Conservation (phyloP, 2,797 vertebrate species). For the Bovichtus variegatus region DNA sequence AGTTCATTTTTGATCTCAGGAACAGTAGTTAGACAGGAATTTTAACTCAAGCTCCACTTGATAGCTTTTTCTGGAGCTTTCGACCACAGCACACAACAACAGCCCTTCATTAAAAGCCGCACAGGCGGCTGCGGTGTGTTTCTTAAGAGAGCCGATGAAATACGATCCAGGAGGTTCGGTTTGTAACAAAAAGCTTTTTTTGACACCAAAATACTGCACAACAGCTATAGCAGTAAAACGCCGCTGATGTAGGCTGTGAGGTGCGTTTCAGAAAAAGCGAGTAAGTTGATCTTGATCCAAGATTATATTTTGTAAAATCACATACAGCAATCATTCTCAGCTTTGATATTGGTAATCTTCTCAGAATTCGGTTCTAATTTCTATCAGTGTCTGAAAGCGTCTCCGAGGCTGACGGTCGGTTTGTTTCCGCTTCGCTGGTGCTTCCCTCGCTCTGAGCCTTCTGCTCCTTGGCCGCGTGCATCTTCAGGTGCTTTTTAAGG, state of each 20-base stretch:
- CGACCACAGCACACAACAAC: neutral
- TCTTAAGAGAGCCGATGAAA: neutral
- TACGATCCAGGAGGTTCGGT: neutral
- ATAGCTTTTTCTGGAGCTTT: constrained; percentile 8
- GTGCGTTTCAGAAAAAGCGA: neutral
- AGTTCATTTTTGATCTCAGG: neutral
- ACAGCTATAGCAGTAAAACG: neutral
- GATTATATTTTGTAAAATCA: constrained; percentile 7
- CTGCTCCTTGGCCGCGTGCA: constrained; percentile 63
- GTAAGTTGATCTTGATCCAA: neutral
- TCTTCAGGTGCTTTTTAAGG: constrained; percentile 79
- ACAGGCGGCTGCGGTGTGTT: neutral
- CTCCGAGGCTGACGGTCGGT: constrained; percentile 9
- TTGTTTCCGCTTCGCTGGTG: constrained; percentile 26
- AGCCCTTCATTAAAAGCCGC: neutral
- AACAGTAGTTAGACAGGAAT: constrained; percentile 14
- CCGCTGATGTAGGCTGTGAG: neutral
- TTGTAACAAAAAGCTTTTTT: neutral
- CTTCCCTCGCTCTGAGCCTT: constrained; percentile 30
- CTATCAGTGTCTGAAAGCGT: constrained; percentile 30
- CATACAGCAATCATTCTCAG: constrained; percentile 1
- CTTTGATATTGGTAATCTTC: neutral
- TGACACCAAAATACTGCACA: neutral
- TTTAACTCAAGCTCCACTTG: neutral
- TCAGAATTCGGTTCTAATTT: constrained; percentile 3